Conservation (phyloP, 2,797 vertebrate genomes). For the Odontamblyopus rebecca region DNA sequence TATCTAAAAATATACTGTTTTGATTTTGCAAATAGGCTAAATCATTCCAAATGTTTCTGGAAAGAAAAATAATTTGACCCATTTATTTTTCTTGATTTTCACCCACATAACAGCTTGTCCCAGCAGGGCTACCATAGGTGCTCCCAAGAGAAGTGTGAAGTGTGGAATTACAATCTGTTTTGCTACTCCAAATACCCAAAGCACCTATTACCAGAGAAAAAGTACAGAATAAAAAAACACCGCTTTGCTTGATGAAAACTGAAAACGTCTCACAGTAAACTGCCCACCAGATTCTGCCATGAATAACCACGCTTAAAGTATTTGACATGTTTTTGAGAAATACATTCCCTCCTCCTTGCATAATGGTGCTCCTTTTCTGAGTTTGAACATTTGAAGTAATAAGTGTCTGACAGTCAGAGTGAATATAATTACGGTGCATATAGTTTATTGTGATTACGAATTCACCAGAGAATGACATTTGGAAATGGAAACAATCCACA, state of each 20-base stretch:
- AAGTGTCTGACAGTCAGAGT: slow-evolving; percentile 67
- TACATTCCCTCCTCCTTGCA: slow-evolving; percentile 55
- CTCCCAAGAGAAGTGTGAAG: slow-evolving; percentile 1
- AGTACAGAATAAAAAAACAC: background rate
- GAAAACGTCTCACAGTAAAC: background rate
- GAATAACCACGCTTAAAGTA: background rate
- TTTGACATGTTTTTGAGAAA: slow-evolving; percentile 41
- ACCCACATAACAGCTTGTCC: background rate
- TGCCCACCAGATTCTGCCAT: background rate
- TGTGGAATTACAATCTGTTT: slow-evolving; percentile 6
- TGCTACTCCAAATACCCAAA: background rate
- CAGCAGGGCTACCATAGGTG: slow-evolving; percentile 6
- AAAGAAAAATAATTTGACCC: background rate
- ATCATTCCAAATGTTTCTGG: background rate
- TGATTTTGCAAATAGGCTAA: background rate
- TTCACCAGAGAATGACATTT: slow-evolving; percentile 38
- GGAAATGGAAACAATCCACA: slow-evolving; percentile 24
- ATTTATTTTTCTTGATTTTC: slow-evolving; percentile 1
- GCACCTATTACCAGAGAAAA: background rate
- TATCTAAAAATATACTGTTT: background rate
- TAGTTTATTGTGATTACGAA: slow-evolving; percentile 74
- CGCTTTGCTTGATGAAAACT: background rate
- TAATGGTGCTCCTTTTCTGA: slow-evolving; percentile 66
- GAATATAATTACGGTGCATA: slow-evolving; percentile 68
- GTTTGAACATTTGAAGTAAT: slow-evolving; percentile 72